phyloP scores from a whole-genome alignment of 2,888 invertebrate genomes.

The Cinara cedri region DNA sequence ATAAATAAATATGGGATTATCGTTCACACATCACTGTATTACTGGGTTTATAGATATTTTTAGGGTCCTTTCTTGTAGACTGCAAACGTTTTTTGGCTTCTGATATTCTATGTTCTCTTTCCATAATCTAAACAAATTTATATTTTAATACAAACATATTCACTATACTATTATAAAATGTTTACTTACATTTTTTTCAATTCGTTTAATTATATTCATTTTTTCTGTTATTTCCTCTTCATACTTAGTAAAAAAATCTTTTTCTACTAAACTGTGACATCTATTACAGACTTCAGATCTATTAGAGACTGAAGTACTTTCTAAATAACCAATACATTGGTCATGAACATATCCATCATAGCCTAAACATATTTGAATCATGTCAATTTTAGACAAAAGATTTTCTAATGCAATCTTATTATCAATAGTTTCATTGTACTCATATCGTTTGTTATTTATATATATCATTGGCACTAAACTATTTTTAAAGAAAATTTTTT shows the following conservation, averaged over 20 bases:
- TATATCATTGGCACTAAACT: constrained; percentile 6
- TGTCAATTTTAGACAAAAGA: constrained; percentile 13
- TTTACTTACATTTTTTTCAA: neutral
- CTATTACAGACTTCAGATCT: neutral
- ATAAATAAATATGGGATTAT: no score
- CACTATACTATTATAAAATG: neutral
- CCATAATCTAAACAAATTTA: constrained; percentile 20
- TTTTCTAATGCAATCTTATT: constrained; percentile 14
- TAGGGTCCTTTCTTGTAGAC: no score
- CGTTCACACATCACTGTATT: no score
- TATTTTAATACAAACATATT: neutral
- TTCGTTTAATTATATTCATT: neutral
- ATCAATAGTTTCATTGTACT: neutral
- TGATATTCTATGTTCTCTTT: neutral
- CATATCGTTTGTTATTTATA: neutral
- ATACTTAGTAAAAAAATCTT: neutral
- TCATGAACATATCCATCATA: neutral
- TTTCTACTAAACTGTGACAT: neutral
- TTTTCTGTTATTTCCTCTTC: neutral
- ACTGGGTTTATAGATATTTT: no score
- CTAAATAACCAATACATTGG: constrained; percentile 26
- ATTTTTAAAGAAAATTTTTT: neutral
- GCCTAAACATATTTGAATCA: constrained; percentile 5
- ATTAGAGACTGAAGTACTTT: neutral
- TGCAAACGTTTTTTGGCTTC: neutral